Evolutionary conservation across 2,797 vertebrate genomes (phyloP), one percentile per base, ranked within the genome.

Genomic region (Phrynocephalus vlangalii): DNA sequence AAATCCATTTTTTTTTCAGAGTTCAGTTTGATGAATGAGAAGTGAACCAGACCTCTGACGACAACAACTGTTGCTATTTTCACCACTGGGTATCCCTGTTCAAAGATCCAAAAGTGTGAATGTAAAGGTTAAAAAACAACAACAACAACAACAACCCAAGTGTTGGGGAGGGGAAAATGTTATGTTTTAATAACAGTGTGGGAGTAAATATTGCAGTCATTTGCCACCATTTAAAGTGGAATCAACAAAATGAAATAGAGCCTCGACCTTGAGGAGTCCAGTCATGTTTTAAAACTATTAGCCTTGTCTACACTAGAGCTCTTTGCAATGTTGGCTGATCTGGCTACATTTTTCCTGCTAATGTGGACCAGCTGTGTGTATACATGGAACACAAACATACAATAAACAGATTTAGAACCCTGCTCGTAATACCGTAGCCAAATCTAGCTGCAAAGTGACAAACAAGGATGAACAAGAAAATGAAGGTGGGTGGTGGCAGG

Each of bases 371-470:
- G 83, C 87, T 88, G 87, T 88, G 81, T 44, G 76, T 87, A 88
- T 83, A 75, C 1, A 0, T 6, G 20, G 88, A 88, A 82, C 0
- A 0, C 52, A 7, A 1, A 84, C 68, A 88, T 75, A 24, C 3
- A 87, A 84, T 52, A 88, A 92, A 93, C 81, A 85, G 77, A 86
- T 80, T 28, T 56, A 92, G 87, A 86, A 86, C 13, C 85, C 86
- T 84, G 73, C 20, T 67, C 84, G 2, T 79, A 87, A 33, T 85
- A 92, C 79, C 87, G 52, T 72, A 83, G 86, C 16, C 86, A 63
- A 79, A 0, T 1, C 20, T 91, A 91, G 87, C 92, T 44, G 9
- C 72, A 88, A 93, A 84, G 66, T 90, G 86, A 48, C 89, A 70
- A n/a, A 9, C 10, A 66, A 76, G 86, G 93, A 86, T 82, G 88